These are phyloP conservation scores for Acronicta psi DNA, from an alignment of 2,888 invertebrate genomes.

Conservation along the genomic window DNA sequence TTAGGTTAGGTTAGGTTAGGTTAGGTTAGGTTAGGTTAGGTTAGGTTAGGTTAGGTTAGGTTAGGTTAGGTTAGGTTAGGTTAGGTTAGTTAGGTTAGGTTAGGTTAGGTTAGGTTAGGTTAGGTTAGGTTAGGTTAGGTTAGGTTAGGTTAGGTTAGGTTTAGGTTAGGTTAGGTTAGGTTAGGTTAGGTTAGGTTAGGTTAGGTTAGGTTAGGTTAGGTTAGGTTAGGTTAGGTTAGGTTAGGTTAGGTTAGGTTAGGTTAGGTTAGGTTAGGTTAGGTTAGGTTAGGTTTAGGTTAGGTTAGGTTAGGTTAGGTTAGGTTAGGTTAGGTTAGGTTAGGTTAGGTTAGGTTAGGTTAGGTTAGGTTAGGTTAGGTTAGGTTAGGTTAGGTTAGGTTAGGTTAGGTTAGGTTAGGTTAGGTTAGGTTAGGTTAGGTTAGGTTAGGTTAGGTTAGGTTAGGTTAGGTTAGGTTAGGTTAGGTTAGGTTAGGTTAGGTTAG, in stretches of 20 bases:
- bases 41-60: conserved; percentile 55
- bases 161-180: conserved; percentile 41
- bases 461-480: conserved; percentile 50
- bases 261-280: conserved; percentile 22
- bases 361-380: conserved; percentile 44
- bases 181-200: conserved; percentile 32
- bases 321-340: conserved; percentile 32
- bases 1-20: too few species aligned
- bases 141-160: conserved; percentile 39
- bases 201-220: conserved; percentile 22
- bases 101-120: conserved; percentile 49
- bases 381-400: conserved; percentile 44
- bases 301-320: conserved; percentile 28
- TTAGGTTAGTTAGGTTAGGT: conserved; percentile 50
- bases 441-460: conserved; percentile 38
- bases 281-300: conserved; percentile 23
- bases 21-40: too few species aligned
- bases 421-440: conserved; percentile 31
- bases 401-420: conserved; percentile 42
- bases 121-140: conserved; percentile 46
- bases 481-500: conserved; percentile 45
- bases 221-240: conserved; percentile 20
- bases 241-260: conserved; percentile 21
- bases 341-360: conserved; percentile 38
- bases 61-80: conserved; percentile 57